phyloP scores from a whole-genome alignment of 2,888 invertebrate genomes.

The Lingula anatina region DNA sequence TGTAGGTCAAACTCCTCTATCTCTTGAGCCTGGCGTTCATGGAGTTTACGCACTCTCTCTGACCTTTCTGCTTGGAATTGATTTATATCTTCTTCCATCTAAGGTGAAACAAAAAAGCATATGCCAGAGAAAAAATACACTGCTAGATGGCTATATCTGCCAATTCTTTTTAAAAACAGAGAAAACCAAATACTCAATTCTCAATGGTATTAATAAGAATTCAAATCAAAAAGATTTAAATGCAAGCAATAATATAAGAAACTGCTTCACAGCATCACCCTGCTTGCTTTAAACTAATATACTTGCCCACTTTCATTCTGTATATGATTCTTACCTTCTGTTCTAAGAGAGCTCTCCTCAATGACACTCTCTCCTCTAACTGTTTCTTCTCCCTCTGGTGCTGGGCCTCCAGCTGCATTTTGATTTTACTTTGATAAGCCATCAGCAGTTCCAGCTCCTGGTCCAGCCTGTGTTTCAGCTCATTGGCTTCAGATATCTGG shows the following conservation, averaged over 20 bases:
- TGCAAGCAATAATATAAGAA: too few species aligned
- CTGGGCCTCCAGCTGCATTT: constrained; percentile 95
- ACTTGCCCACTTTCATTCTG: too few species aligned
- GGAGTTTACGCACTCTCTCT: constrained; percentile 80
- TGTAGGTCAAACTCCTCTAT: constrained; percentile 92
- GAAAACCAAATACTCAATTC: too few species aligned
- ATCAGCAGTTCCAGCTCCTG: constrained; percentile 95
- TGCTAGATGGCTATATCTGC: too few species aligned
- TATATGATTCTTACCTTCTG: constrained; percentile 78
- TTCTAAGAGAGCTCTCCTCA: constrained; percentile 83
- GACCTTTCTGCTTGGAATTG: constrained; percentile 87
- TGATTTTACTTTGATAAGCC: constrained; percentile 98
- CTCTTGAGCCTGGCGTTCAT: constrained; percentile 85
- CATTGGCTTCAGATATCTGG: constrained; percentile 75
- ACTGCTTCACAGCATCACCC: too few species aligned
- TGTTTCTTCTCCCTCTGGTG: constrained; percentile 90
- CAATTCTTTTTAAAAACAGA: too few species aligned
- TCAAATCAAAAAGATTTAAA: too few species aligned
- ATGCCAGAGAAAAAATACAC: too few species aligned
- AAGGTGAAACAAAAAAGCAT: too few species aligned
- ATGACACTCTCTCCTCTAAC: constrained; percentile 87
- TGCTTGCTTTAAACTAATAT: too few species aligned
- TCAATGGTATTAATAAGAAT: too few species aligned
- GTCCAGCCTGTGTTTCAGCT: constrained; percentile 78
- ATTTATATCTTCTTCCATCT: constrained; percentile 91